Conservation (phyloP, 2,113 vertebrate species). For the Sebastes fasciatus region DNA sequence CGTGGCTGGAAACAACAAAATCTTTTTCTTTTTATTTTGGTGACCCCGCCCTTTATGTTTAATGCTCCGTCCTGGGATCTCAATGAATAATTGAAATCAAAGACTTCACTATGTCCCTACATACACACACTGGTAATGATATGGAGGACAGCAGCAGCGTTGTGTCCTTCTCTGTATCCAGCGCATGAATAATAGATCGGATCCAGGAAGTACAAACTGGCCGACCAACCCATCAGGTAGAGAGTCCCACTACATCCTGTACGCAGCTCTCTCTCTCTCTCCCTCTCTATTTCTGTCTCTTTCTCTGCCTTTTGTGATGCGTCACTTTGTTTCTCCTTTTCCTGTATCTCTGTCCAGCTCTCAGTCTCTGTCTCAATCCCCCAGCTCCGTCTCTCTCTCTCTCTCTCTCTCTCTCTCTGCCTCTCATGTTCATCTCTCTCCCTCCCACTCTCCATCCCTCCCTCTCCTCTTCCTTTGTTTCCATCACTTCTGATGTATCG, state of each 20-base stretch:
- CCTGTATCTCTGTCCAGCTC: slow-evolving; percentile 17
- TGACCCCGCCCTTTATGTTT: neutral
- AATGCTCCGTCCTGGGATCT: neutral
- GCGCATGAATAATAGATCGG: slow-evolving; percentile 85
- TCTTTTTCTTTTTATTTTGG: neutral
- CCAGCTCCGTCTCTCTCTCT: neutral
- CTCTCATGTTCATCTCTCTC: slow-evolving; percentile 30
- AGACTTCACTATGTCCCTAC: neutral
- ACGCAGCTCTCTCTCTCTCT: slow-evolving; percentile 2
- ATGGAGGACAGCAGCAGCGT: slow-evolving; percentile 54
- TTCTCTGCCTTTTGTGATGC: neutral
- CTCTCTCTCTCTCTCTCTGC: neutral
- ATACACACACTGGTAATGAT: slow-evolving; percentile 36
- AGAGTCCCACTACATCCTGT: slow-evolving; percentile 48
- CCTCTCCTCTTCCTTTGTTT: slow-evolving; percentile 59
- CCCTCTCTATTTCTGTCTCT: slow-evolving; percentile 1
- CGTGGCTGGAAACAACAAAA: too few relatives aligned
- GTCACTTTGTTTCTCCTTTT: slow-evolving; percentile 33
- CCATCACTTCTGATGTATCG: slow-evolving; percentile 54
- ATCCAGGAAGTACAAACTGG: slow-evolving; percentile 79
- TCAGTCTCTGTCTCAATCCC: neutral
- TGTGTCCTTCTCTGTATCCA: slow-evolving; percentile 66
- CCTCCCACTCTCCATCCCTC: slow-evolving; percentile 16
- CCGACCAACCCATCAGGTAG: slow-evolving; percentile 50
- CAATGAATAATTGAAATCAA: slow-evolving; percentile 21